Conservation (phyloP, 2,113 vertebrate species). For the Apteryx mantelli region DNA sequence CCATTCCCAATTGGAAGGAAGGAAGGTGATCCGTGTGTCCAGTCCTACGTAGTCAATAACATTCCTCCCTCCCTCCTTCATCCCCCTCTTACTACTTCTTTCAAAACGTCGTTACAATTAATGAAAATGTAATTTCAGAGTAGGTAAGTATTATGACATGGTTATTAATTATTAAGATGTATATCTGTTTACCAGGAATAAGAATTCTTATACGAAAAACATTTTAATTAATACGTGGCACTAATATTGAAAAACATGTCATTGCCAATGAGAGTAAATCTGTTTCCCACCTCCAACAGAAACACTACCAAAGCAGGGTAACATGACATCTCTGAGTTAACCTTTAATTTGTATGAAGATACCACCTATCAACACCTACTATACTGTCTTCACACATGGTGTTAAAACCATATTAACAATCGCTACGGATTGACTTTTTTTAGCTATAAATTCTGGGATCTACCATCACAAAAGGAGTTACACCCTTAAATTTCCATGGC, state of each 20-base stretch:
- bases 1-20: neutral
- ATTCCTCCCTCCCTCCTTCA: slow-evolving; percentile 36
- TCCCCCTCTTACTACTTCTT: neutral
- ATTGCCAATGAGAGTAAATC: neutral
- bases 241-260: neutral
- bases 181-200: neutral
- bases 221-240: neutral
- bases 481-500: neutral
- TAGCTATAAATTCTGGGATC: neutral
- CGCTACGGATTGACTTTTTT: neutral
- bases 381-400: neutral
- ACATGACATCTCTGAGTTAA: neutral
- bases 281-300: neutral
- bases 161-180: neutral
- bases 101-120: slow-evolving; percentile 37
- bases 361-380: neutral
- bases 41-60: neutral
- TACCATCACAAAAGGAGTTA: neutral
- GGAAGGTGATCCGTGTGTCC: neutral
- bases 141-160: neutral
- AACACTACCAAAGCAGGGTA: neutral
- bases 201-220: neutral
- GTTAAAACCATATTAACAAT: neutral
- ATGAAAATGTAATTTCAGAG: slow-evolving; percentile 41
- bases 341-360: neutral